Percentiles rank a stretch among this genome's conserved stretches.
These are phyloP conservation scores for Heliocidaris tuberculata DNA, from an alignment of 35 echinoderm and acorn worm species.

Conservation along the genomic window DNA sequence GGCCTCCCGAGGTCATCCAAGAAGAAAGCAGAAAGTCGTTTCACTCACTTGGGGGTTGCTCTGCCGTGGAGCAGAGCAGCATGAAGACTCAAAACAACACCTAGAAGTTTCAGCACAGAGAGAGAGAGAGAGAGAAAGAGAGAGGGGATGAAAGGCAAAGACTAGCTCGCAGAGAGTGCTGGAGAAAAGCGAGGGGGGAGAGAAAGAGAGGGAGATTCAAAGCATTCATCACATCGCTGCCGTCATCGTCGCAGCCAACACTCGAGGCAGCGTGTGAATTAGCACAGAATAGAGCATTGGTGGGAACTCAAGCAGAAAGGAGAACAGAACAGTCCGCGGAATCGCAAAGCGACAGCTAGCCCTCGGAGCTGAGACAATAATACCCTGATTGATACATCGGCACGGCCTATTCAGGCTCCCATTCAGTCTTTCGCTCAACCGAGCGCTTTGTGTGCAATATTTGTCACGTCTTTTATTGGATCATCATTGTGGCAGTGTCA, in stretches of 20 bases:
- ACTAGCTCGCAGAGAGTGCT: background rate
- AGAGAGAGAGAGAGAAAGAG: background rate
- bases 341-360: background rate
- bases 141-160: background rate
- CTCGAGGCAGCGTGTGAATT: constrained; percentile 4
- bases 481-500: background rate
- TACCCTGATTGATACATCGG: constrained; percentile 10
- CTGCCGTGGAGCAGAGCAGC: background rate
- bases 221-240: background rate
- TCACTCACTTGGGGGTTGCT: background rate
- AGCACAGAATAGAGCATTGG: constrained; percentile 9
- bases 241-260: background rate
- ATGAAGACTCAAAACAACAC: background rate
- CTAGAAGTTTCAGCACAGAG: background rate
- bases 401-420: background rate
- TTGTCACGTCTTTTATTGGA: background rate
- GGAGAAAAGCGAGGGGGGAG: background rate
- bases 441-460: background rate
- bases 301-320: background rate
- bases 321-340: background rate
- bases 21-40: background rate
- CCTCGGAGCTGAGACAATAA: constrained; percentile 9
- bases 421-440: constrained; percentile 3
- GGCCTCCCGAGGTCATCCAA: background rate
- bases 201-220: background rate